phyloP scores from a whole-genome alignment of 1,140 invertebrate genomes.

The Helicoverpa zea region DNA sequence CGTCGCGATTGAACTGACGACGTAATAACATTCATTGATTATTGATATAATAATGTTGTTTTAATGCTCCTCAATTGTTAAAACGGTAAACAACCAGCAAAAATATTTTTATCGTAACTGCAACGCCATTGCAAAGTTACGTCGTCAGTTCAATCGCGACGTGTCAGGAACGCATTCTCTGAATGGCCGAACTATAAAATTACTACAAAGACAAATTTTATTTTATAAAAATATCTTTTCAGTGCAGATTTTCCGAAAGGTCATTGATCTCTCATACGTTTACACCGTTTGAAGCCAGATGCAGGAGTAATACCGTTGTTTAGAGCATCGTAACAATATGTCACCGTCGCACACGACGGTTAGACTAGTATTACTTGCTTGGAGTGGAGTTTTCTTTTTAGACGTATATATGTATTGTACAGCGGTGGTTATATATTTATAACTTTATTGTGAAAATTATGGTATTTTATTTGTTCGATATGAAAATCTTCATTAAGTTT shows the following conservation, averaged over 20 bases:
- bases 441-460: not conserved
- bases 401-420: not conserved
- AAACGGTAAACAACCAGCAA: too few relatives aligned
- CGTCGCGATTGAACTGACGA: too few relatives aligned
- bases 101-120: too few relatives aligned
- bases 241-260: not conserved
- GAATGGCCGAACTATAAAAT: too few relatives aligned
- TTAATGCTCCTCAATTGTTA: too few relatives aligned
- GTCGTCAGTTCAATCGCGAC: too few relatives aligned
- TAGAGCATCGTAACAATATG: constrained; percentile 32
- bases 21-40: too few relatives aligned
- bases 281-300: not conserved
- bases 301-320: constrained; percentile 8
- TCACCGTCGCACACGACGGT: constrained; percentile 24
- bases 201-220: too few relatives aligned
- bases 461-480: not conserved
- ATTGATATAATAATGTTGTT: too few relatives aligned
- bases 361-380: not conserved
- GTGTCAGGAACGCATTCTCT: too few relatives aligned
- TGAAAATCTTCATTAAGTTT: not conserved
- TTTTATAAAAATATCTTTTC: not conserved
- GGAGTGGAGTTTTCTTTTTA: constrained; percentile 12
- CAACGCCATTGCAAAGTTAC: too few relatives aligned
- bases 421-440: not conserved
- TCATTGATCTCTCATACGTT: not conserved